Base-by-base conservation (phyloP, 2,888 invertebrate genomes). In the Trachelus tabidus region DNA sequence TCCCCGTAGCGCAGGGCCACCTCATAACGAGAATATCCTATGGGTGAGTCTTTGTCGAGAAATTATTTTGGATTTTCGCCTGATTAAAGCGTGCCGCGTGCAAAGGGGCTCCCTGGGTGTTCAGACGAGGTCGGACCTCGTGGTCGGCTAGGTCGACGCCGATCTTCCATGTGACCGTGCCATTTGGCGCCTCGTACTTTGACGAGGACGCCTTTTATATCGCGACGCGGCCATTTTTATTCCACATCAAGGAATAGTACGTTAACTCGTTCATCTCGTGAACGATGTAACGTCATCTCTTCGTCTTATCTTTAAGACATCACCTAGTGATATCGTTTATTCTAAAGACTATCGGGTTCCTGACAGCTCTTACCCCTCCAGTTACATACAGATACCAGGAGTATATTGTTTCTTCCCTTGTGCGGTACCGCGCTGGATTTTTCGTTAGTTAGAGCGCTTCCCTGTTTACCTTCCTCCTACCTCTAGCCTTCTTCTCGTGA, bases 21-120 rank as follows among this genome's bases (percentile, higher is more conserved):
- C 75, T 78, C 71, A 71, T 71, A 78, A 78, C 75, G 73, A 78
- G 75, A 78, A 78, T 56, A 56, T 78, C 78, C 75, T 78, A 78
- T 78, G 75, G 78, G 78, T 78, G 78, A 78, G 78, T 78, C 75
- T 78, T 78, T 78, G 75, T 71, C 78, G 75, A 78, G 78, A 78
- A 78, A 78, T 78, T 78, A 78, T 76, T 78, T 78, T 78, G 75
- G 78, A 78, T 78, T 78, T 78, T 78, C 78, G 75, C 75, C 73
- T 78, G 73, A 78, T 78, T 78, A 78, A 75, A 75, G 75, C 71
- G 75, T 78, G 73, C 68, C 76, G 75, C 71, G 75, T 56, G 56
- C 56, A 56, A 56, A 23, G 56, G 56, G 56, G 23, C 56, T 56
- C 56, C 56, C 56, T 56, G 56, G 56, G 56, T 56, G 23, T 56